phyloP scores from a whole-genome alignment of 1,140 invertebrate genomes.

The Saxidomus purpurata region DNA sequence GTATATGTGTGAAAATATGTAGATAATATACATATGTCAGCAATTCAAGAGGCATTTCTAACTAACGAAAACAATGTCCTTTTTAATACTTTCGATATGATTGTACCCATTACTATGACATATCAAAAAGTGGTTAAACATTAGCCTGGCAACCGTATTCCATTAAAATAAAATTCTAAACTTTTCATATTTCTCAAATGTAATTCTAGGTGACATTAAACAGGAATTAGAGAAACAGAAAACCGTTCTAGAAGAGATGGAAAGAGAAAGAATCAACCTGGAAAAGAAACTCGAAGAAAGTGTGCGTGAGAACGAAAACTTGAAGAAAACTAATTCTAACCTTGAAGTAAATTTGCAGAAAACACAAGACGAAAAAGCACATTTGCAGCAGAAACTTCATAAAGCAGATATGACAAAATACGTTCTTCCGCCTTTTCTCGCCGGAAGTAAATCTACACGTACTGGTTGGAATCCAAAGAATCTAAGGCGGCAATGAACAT shows the following conservation, averaged over 20 bases:
- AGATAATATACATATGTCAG: no score
- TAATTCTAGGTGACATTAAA: conserved; percentile 7
- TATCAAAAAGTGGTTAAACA: no score
- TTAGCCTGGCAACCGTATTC: no score
- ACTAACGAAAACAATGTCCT: no score
- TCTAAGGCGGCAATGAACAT: neutral
- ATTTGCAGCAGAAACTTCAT: conserved; percentile 32
- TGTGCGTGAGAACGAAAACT: conserved; percentile 37
- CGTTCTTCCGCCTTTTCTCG: conserved; percentile 33
- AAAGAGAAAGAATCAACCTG: conserved; percentile 37
- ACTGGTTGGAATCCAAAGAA: conserved; percentile 49
- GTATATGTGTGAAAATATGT: no score
- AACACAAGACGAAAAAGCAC: conserved; percentile 18
- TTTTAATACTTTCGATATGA: no score
- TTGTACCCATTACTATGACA: no score
- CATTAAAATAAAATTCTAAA: no score
- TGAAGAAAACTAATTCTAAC: conserved; percentile 23
- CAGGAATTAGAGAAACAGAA: conserved; percentile 12
- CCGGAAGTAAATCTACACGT: conserved; percentile 30
- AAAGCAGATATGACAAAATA: conserved; percentile 48
- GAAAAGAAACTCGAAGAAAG: conserved; percentile 37
- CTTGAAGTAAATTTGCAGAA: conserved; percentile 49
- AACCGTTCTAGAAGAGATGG: conserved; percentile 38
- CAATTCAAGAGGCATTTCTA: no score
- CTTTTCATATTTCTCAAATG: no score